Percentiles rank a stretch among this genome's conserved stretches.
Conservation (phyloP, 1,140 invertebrate genomes). For the Neodiprion pinetum region DNA sequence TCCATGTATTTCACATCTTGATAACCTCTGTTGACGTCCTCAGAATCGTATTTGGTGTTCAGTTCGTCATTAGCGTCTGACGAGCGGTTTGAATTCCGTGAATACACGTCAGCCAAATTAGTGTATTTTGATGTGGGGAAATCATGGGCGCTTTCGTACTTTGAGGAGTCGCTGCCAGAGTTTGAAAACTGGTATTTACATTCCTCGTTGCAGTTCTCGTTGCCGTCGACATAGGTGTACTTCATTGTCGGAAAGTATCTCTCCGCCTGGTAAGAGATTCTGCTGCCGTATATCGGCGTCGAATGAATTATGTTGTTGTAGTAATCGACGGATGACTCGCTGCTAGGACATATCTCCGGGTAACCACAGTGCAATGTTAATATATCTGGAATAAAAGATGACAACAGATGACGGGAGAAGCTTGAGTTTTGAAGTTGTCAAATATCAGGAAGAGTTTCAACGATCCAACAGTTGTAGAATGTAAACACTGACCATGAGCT, state of each 20-base stretch:
- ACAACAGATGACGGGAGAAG: background rate
- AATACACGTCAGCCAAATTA: conserved; percentile 36
- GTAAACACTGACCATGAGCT: conserved; percentile 40
- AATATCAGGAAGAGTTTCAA: background rate
- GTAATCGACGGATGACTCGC: conserved; percentile 49
- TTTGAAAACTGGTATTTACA: conserved; percentile 32
- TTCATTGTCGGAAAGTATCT: conserved; percentile 46
- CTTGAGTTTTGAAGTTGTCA: too few species aligned
- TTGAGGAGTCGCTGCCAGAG: conserved; percentile 38
- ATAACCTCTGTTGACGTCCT: conserved; percentile 49
- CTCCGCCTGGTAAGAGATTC: conserved; percentile 35
- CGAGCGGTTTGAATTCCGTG: conserved; percentile 38
- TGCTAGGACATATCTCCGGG: conserved; percentile 45
- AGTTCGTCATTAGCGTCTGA: conserved; percentile 52
- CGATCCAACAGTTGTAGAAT: conserved; percentile 6
- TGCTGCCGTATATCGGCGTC: conserved; percentile 44
- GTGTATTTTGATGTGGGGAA: conserved; percentile 28
- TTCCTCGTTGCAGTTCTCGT: conserved; percentile 43
- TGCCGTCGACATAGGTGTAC: conserved; percentile 48
- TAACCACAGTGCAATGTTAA: conserved; percentile 48
- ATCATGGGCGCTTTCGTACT: conserved; percentile 43
- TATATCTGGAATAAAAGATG: conserved; percentile 40
- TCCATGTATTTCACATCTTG: conserved; percentile 58
- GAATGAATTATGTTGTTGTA: conserved; percentile 51
- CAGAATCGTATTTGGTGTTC: conserved; percentile 47